These are phyloP conservation scores for Psilopsiagon aymara DNA, from an alignment of 2,113 vertebrate species.

Conservation along the genomic window DNA sequence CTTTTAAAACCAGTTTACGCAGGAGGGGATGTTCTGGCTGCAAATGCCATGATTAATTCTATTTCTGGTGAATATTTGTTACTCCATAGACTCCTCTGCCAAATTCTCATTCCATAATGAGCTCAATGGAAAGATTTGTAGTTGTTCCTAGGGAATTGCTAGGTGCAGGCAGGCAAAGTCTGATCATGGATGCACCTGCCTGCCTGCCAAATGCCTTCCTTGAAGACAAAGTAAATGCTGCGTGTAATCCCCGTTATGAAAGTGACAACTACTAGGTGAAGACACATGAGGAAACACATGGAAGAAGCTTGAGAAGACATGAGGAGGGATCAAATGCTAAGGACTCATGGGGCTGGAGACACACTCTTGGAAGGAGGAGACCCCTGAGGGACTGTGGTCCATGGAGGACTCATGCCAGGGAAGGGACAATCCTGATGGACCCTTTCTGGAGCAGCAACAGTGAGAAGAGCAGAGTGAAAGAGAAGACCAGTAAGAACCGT, in stretches of 20 bases:
- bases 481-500: neutral
- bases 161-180: neutral
- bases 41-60: rapidly evolving
- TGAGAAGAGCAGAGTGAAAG: neutral
- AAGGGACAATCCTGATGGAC: neutral
- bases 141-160: neutral
- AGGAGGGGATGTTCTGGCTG: neutral
- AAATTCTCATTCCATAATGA: neutral
- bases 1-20: neutral
- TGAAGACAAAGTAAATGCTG: neutral
- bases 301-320: neutral
- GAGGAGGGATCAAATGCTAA: neutral
- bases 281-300: rapidly evolving
- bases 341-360: neutral
- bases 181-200: neutral
- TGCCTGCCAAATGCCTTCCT: neutral
- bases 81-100: neutral
- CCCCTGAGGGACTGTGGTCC: neutral
- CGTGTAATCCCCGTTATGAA: neutral
- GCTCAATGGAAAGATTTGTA: neutral
- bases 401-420: neutral
- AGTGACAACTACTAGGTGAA: neutral
- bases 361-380: neutral
- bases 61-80: neutral
- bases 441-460: neutral